These are phyloP conservation scores for Nymphalis io DNA, from an alignment of 1,140 invertebrate species.

Conservation along the genomic window DNA sequence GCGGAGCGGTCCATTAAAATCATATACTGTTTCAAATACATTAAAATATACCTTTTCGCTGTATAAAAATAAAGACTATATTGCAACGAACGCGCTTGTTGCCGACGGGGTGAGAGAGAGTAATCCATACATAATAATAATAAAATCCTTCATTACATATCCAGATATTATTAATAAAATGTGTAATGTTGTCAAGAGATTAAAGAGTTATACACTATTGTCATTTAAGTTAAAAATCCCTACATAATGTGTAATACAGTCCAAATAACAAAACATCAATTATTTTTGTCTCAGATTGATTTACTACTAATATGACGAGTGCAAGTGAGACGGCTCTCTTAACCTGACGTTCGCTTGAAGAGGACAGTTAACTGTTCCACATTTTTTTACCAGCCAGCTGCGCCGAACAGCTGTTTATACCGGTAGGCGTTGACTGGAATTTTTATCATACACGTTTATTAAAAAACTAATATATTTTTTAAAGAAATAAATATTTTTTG, in stretches of 20 bases:
- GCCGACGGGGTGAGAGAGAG: neutral
- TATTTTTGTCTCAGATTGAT: conserved; percentile 49
- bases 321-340: conserved; percentile 54
- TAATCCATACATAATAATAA: conserved; percentile 6
- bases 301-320: conserved; percentile 30
- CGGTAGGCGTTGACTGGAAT: conserved; percentile 52
- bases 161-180: neutral
- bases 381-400: conserved; percentile 77
- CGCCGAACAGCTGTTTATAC: conserved; percentile 75
- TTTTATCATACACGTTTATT: conserved; percentile 27
- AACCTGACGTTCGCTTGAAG: conserved; percentile 56
- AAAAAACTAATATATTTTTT: neutral
- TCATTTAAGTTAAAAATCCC: neutral
- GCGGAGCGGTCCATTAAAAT: conserved; percentile 16
- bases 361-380: conserved; percentile 72
- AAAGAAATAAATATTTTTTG: neutral
- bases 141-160: neutral
- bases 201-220: neutral
- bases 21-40: neutral
- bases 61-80: neutral
- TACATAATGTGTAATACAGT: neutral
- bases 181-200: neutral
- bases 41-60: neutral
- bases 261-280: conserved; percentile 36
- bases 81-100: neutral